Percentiles rank a stretch among this genome's conserved stretches.
Evolutionary conservation across 2,888 invertebrate genomes (phyloP).

Genomic region (Oconnorella tubifera): DNA sequence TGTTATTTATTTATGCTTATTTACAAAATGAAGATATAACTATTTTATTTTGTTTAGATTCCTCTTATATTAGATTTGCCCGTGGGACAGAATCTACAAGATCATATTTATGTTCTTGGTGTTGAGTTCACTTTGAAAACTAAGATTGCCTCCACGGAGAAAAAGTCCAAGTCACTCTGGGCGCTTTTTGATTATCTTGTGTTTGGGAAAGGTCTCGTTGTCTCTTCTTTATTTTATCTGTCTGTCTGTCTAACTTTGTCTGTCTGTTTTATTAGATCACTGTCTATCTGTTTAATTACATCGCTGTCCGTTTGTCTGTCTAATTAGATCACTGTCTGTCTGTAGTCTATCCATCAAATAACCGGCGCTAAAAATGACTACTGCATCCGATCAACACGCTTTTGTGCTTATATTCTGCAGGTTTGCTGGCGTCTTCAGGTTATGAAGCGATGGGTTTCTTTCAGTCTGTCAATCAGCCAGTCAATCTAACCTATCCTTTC

Average conservation of each 20-base stretch:
- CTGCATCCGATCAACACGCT: no score
- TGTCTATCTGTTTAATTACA: no score
- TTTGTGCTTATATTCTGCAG: constrained; percentile 18
- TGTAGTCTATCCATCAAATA: no score
- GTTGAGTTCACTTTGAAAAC: constrained; percentile 24
- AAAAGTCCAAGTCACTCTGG: constrained; percentile 28
- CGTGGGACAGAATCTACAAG: constrained; percentile 49
- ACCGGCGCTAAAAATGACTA: no score
- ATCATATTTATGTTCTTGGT: constrained; percentile 39
- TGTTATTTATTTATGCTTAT: no score
- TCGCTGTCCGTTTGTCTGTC: not conserved
- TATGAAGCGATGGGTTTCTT: constrained; percentile 55
- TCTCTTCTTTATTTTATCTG: no score
- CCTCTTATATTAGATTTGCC: constrained; percentile 45
- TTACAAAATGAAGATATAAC: no score
- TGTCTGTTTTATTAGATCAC: no score
- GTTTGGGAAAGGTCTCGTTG: constrained; percentile 38
- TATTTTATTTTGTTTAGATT: constrained; percentile 45
- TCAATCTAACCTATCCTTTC: constrained; percentile 24
- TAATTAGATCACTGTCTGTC: not conserved
- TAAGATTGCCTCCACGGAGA: constrained; percentile 27
- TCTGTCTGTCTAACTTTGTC: no score
- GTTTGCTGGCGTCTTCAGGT: constrained; percentile 50
- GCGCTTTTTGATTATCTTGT: constrained; percentile 37
- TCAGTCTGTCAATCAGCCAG: constrained; percentile 20